A percentile compares a stretch with the other conserved stretches of the same genome.
phyloP scores from a whole-genome alignment of 2,888 invertebrate genomes.

The Adelphocoris suturalis region DNA sequence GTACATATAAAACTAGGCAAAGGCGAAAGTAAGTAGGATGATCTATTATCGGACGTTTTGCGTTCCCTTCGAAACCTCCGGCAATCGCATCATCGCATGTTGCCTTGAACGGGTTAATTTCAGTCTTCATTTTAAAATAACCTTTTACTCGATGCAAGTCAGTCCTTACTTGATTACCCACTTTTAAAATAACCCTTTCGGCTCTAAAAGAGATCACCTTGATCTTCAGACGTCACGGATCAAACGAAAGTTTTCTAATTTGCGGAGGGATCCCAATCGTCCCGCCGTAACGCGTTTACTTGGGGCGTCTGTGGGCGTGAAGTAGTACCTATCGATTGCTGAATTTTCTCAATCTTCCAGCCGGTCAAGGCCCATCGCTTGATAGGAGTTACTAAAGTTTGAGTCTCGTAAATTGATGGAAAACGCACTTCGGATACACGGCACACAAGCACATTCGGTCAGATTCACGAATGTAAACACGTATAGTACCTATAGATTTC shows the following conservation, averaged over 20 bases:
- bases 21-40: not conserved
- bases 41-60: no score
- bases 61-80: not conserved
- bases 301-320: not conserved
- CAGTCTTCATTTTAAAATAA: slow-evolving; percentile 32
- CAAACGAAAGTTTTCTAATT: slow-evolving; percentile 26
- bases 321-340: not conserved
- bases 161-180: slow-evolving; percentile 14
- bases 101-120: slow-evolving; percentile 39
- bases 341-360: not conserved
- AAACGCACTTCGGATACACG: no score
- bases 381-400: not conserved
- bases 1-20: not conserved
- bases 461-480: no score
- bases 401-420: not conserved
- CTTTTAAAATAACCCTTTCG: not conserved
- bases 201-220: slow-evolving; percentile 23
- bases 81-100: slow-evolving; percentile 12
- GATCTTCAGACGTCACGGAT: slow-evolving; percentile 30
- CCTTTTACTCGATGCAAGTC: slow-evolving; percentile 5
- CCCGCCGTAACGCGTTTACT: not conserved
- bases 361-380: not conserved
- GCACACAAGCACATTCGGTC: no score
- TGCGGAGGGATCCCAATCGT: not conserved
- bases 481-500: no score